Conservation (phyloP, 2,113 vertebrate genomes). For the Rhineura floridana region DNA sequence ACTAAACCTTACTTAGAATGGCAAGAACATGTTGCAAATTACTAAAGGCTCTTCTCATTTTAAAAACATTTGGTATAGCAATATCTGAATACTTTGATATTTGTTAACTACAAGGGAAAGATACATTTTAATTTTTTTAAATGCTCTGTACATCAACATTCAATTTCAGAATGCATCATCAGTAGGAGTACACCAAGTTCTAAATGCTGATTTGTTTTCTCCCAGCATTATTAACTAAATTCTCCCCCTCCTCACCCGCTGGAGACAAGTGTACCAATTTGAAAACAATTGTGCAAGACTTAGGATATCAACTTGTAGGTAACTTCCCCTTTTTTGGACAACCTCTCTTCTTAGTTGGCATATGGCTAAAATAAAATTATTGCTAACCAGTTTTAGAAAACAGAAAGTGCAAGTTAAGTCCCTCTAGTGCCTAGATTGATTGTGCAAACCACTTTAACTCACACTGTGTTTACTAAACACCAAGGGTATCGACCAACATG, state of each 20-base stretch:
- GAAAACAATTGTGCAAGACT: background rate
- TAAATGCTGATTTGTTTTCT: slow-evolving; percentile 51
- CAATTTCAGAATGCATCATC: slow-evolving; percentile 39
- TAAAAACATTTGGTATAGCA: slow-evolving; percentile 69
- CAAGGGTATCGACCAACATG: too few species aligned
- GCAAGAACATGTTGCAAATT: slow-evolving; percentile 55
- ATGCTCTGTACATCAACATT: slow-evolving; percentile 43
- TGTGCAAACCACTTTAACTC: background rate
- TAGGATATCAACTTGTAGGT: background rate
- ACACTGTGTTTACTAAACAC: background rate
- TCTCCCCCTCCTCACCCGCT: background rate
- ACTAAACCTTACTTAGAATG: slow-evolving; percentile 59
- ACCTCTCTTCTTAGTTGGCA: slow-evolving; percentile 42
- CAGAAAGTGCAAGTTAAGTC: slow-evolving; percentile 30
- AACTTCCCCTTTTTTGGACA: background rate
- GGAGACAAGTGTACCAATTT: background rate
- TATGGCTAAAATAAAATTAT: slow-evolving; percentile 75
- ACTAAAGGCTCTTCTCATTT: slow-evolving; percentile 44
- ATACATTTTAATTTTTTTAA: slow-evolving; percentile 45
- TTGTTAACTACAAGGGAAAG: slow-evolving; percentile 58
- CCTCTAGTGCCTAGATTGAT: slow-evolving; percentile 17
- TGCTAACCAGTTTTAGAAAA: slow-evolving; percentile 62
- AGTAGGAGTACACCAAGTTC: slow-evolving; percentile 47
- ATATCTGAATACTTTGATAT: slow-evolving; percentile 65
- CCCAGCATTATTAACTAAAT: slow-evolving; percentile 21